Conservation (phyloP, 2,797 vertebrate genomes). For the Squalus acanthias region DNA sequence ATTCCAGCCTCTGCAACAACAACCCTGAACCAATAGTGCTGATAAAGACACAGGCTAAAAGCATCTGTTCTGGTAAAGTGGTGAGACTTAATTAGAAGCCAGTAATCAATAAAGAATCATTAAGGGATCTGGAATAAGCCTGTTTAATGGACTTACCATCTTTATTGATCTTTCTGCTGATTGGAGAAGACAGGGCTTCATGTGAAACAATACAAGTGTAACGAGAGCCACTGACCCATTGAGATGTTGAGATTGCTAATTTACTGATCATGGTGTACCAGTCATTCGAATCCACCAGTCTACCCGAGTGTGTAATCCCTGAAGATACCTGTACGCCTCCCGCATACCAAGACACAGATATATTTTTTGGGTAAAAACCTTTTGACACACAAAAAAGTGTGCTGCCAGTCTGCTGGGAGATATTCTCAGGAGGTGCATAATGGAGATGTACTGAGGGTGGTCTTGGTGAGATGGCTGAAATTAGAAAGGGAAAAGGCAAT, state of each 20-base stretch:
- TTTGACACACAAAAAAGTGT: neutral
- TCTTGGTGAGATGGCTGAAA: neutral
- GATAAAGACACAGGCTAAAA: neutral
- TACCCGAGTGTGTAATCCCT: neutral
- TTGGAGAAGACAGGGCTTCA: neutral
- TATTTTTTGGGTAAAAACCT: neutral
- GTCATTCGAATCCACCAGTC: neutral
- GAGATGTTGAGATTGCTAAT: neutral
- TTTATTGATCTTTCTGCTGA: neutral
- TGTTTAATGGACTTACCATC: neutral
- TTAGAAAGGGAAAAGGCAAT: neutral
- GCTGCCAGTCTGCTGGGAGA: neutral
- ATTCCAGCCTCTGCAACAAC: neutral
- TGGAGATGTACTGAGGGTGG: neutral
- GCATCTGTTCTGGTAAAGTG: neutral
- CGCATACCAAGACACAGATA: neutral
- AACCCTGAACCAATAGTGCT: neutral
- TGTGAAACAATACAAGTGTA: neutral
- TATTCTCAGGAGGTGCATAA: neutral
- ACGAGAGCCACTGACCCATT: neutral
- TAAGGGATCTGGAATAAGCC: neutral
- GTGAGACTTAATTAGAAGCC: neutral
- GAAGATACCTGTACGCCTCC: neutral
- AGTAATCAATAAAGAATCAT: neutral
- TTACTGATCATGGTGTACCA: neutral